These are phyloP conservation scores for Toxotes lorentzi DNA, from an alignment of 2,797 vertebrate species.

Conservation along the genomic window DNA sequence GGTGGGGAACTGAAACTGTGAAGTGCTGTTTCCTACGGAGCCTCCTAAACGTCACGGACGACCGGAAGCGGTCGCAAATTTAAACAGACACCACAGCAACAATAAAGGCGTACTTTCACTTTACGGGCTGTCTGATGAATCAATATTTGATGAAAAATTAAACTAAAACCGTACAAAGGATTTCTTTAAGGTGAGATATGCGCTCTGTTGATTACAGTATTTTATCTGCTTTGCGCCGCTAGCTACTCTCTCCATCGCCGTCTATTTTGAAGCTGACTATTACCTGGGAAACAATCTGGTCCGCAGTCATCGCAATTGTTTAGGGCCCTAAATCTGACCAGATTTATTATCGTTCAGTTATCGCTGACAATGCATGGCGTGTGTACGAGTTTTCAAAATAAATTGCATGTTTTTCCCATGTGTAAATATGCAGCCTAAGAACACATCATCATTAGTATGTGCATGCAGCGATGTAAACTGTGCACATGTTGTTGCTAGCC, in stretches of 20 bases:
- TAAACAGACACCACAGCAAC: constrained; percentile 73
- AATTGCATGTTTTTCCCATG: accelerated
- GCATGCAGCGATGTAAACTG: not conserved
- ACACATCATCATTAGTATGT: not conserved
- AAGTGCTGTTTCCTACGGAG: constrained; percentile 48
- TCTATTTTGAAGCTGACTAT: constrained; percentile 68
- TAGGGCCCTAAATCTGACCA: not conserved
- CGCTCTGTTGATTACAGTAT: not conserved
- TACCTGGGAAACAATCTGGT: constrained; percentile 68
- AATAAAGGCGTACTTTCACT: constrained; percentile 64
- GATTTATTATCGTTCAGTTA: accelerated
- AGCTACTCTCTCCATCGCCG: constrained; percentile 27
- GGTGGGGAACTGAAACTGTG: constrained; percentile 49
- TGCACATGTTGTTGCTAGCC: constrained; percentile 37
- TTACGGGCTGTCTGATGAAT: constrained; percentile 8
- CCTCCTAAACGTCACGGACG: constrained; percentile 45
- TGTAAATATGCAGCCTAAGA: too few species aligned
- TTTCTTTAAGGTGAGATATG: constrained; percentile 37
- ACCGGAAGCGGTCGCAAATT: constrained; percentile 74
- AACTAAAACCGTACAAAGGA: not conserved
- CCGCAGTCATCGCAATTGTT: constrained; percentile 11
- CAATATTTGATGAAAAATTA: constrained; percentile 15
- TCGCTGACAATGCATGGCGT: accelerated
- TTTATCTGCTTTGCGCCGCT: not conserved
- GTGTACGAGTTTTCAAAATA: not conserved